Percentiles rank a stretch among this genome's conserved stretches.
Conservation (phyloP, 2,888 invertebrate genomes). For the Heliconius cydno region DNA sequence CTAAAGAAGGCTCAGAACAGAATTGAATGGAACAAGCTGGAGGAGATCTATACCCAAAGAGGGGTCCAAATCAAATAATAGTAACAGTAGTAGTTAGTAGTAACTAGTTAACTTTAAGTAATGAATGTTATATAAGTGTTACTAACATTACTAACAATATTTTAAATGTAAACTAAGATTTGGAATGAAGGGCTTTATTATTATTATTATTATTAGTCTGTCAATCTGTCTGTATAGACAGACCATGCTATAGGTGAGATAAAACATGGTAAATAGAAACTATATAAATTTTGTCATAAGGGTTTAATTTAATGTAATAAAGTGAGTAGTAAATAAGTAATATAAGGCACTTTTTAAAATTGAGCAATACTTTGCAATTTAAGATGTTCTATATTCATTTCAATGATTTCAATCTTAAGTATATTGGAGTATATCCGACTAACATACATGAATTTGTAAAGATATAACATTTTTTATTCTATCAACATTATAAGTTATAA, state of each 20-base stretch:
- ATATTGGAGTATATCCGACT: not conserved
- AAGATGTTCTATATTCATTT: not conserved
- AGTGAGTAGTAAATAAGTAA: not conserved
- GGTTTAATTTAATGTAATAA: not conserved
- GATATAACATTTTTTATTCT: not conserved
- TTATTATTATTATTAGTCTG: not conserved
- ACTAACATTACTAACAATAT: too few relatives aligned
- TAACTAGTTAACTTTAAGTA: too few relatives aligned
- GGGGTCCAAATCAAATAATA: too few relatives aligned
- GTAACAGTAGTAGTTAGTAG: too few relatives aligned
- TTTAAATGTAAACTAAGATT: too few relatives aligned
- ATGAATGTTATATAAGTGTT: too few relatives aligned
- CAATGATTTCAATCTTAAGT: not conserved
- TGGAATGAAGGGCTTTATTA: too few relatives aligned
- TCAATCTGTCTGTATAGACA: too few relatives aligned
- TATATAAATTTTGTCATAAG: not conserved
- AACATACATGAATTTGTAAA: not conserved
- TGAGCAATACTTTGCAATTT: not conserved
- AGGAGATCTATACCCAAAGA: too few relatives aligned
- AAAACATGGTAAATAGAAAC: not conserved
- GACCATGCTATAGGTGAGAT: not conserved
- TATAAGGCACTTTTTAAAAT: not conserved
- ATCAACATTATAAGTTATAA: not conserved
- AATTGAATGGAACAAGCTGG: too few relatives aligned
- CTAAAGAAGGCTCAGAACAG: too few relatives aligned